Conservation (phyloP, 2,888 invertebrate genomes). For the Meta bourneti region DNA sequence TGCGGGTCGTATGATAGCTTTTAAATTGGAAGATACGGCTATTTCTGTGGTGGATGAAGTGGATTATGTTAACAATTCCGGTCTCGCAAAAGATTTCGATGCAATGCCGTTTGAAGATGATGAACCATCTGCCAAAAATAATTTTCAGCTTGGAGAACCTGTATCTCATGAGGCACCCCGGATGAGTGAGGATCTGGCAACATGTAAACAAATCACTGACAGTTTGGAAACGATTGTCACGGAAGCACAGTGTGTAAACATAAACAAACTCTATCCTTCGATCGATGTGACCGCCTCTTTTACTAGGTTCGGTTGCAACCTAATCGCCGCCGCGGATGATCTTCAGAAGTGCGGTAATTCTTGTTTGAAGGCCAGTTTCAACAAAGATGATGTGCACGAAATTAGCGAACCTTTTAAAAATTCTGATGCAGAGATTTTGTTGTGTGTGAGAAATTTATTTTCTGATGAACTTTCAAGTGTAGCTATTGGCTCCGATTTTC, state of each 20-base stretch:
- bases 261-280: neutral
- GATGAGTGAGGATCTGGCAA: conserved; percentile 25
- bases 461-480: conserved; percentile 23
- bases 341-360: neutral
- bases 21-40: conserved; percentile 27
- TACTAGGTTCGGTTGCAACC: neutral
- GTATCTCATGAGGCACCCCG: conserved; percentile 41
- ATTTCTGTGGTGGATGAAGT: conserved; percentile 27
- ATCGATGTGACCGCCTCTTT: neutral
- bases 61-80: conserved; percentile 56
- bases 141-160: conserved; percentile 10
- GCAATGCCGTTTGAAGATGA: conserved; percentile 51
- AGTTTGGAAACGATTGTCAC: neutral
- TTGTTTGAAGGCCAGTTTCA: neutral
- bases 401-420: neutral
- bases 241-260: neutral
- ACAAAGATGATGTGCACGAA: conserved; percentile 3
- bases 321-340: neutral
- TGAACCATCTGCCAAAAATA: conserved; percentile 13
- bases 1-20: conserved; percentile 57
- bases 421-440: conserved; percentile 55
- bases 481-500: neutral
- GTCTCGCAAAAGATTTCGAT: conserved; percentile 16
- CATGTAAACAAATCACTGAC: neutral
- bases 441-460: conserved; percentile 53